Conservation (phyloP, 2,888 invertebrate genomes). For the Dorcus parallelipipedus region DNA sequence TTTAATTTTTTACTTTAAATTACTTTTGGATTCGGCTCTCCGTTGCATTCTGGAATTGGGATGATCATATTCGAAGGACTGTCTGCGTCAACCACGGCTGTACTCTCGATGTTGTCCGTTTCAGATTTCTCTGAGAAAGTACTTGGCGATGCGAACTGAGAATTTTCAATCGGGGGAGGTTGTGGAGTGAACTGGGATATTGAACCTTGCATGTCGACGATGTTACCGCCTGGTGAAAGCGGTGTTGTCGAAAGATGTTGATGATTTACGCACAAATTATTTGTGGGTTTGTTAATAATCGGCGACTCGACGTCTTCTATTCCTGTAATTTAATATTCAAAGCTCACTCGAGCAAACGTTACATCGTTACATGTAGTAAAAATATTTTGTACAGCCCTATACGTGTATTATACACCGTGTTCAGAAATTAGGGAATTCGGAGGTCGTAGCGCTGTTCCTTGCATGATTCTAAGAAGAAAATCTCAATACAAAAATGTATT, state of each 20-base stretch:
- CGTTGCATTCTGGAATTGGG: no score
- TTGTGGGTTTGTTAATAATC: constrained; percentile 26
- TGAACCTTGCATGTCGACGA: constrained; percentile 66
- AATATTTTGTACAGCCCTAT: no score
- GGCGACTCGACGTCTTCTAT: constrained; percentile 22
- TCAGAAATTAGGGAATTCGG: no score
- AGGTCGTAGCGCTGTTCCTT: no score
- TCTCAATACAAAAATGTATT: no score
- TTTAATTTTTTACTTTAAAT: neutral
- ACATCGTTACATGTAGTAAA: no score
- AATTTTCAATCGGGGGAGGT: constrained; percentile 8
- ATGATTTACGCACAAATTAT: constrained; percentile 36
- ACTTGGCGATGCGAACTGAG: constrained; percentile 6
- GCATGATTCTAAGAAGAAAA: no score
- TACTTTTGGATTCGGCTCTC: neutral
- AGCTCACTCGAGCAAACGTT: no score
- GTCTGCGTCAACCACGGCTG: constrained; percentile 28
- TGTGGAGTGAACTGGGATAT: constrained; percentile 52
- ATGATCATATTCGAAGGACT: constrained; percentile 19
- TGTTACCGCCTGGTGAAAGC: constrained; percentile 50
- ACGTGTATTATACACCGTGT: no score
- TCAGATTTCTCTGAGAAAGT: constrained; percentile 19
- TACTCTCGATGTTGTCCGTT: constrained; percentile 13
- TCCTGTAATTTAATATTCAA: constrained; percentile 29
- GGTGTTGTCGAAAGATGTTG: constrained; percentile 54